A percentile compares a stretch with the other conserved stretches of the same genome.
These are phyloP conservation scores for Gymnodraco acuticeps DNA, from an alignment of 2,797 vertebrate genomes.

Conservation along the genomic window DNA sequence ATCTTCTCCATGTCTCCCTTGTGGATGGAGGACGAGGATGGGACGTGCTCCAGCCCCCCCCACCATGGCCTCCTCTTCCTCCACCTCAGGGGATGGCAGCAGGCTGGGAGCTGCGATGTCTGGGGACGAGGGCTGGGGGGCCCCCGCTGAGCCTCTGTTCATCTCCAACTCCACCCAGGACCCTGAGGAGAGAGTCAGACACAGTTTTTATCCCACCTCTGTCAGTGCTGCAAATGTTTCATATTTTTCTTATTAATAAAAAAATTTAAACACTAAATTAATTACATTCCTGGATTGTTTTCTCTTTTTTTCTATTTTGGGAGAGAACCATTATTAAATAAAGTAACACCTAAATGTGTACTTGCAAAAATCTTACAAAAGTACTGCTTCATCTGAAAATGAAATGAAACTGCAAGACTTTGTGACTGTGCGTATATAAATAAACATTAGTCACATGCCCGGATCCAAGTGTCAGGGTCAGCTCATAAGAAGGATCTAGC, in stretches of 20 bases:
- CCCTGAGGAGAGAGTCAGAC: slow-evolving; percentile 82
- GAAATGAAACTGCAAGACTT: neutral
- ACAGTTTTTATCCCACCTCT: neutral
- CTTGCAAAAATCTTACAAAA: neutral
- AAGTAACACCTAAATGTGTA: no score
- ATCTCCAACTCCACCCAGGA: slow-evolving; percentile 98
- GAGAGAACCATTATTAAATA: neutral
- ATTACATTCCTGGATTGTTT: no score
- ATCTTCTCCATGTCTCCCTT: slow-evolving; percentile 99
- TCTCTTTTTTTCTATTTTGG: neutral
- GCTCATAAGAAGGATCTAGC: neutral
- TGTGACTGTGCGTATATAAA: neutral
- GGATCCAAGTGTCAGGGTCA: neutral
- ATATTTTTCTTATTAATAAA: neutral
- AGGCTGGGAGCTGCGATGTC: slow-evolving; percentile 22
- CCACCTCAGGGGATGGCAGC: slow-evolving; percentile 83
- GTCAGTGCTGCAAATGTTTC: neutral
- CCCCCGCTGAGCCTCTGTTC: slow-evolving; percentile 79
- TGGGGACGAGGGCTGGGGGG: slow-evolving; percentile 54
- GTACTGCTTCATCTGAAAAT: neutral
- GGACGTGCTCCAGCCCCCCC: slow-evolving; percentile 95
- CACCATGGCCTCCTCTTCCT: slow-evolving; percentile 87
- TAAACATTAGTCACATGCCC: neutral
- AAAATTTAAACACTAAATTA: neutral
- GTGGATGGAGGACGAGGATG: slow-evolving; percentile 97